Evolutionary conservation across 2,113 vertebrate species (phyloP).

Genomic region (Protomyctophum bolini): DNA sequence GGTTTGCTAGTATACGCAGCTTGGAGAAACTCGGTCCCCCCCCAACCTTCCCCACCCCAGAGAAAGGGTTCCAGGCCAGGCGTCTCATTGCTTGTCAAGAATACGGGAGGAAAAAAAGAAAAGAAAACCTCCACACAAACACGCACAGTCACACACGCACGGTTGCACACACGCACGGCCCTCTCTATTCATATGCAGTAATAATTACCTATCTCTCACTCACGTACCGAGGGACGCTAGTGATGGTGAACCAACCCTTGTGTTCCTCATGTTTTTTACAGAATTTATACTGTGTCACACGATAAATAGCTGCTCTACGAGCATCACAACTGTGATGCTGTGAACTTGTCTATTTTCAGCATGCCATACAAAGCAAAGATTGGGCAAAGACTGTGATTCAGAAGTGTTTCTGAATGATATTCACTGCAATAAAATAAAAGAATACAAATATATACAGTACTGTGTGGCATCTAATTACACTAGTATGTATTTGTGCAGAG

Average conservation of each 20-base stretch:
- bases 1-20: slow-evolving; percentile 48
- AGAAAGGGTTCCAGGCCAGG: slow-evolving; percentile 38
- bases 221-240: slow-evolving; percentile 45
- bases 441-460: not conserved
- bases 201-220: slow-evolving; percentile 58
- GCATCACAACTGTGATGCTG: no score
- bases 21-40: no score
- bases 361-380: no score
- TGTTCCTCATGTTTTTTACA: slow-evolving; percentile 4
- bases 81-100: slow-evolving; percentile 54
- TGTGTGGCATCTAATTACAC: slow-evolving; percentile 25
- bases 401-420: slow-evolving; percentile 4
- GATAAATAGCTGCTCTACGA: no score
- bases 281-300: no score
- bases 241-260: slow-evolving; percentile 32
- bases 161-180: slow-evolving; percentile 1
- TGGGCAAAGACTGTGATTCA: not conserved
- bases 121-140: no score
- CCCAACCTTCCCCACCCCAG: slow-evolving; percentile 38
- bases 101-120: slow-evolving; percentile 47
- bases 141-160: slow-evolving; percentile 1
- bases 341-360: no score
- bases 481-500: slow-evolving; percentile 5
- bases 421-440: slow-evolving; percentile 7
- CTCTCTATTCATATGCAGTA: slow-evolving; percentile 63